A percentile compares a stretch with the other conserved stretches of the same genome.
Evolutionary conservation across 2,797 vertebrate genomes (phyloP).

Genomic region (Tinamus major): DNA sequence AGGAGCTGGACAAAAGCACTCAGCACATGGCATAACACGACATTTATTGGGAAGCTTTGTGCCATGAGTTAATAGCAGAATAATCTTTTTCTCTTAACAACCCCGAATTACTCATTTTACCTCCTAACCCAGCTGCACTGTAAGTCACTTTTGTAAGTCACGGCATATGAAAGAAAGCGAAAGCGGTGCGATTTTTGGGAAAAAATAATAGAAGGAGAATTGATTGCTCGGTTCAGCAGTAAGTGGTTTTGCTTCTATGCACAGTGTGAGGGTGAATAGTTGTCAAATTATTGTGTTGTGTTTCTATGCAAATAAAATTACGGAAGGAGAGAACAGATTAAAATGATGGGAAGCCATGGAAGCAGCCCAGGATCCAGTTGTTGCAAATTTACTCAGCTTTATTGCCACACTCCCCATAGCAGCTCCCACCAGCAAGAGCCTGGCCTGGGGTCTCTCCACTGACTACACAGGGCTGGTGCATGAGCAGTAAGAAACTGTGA

Average conservation of each 20-base stretch:
- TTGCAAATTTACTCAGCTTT: not conserved
- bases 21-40: conserved; percentile 22
- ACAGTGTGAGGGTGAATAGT: not conserved
- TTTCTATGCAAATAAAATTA: conserved; percentile 49
- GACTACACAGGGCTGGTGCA: not conserved
- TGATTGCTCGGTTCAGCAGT: not conserved
- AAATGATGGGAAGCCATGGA: not conserved
- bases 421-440: not conserved
- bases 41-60: conserved; percentile 64
- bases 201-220: not conserved
- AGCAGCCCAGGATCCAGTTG: conserved; percentile 35
- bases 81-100: conserved; percentile 39
- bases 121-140: conserved; percentile 4
- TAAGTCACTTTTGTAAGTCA: conserved; percentile 26
- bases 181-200: not conserved
- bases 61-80: conserved; percentile 23
- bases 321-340: not conserved
- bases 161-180: conserved; percentile 1
- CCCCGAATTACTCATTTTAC: not conserved
- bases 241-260: not conserved
- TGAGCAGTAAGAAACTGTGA: conserved; percentile 22
- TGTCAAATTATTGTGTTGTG: conserved; percentile 10
- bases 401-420: not conserved
- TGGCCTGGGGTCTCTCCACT: not conserved
- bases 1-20: conserved; percentile 33